Percentiles rank a stretch among this genome's conserved stretches.
Conservation (phyloP, 1,140 invertebrate genomes). For the Augochlora pura region DNA sequence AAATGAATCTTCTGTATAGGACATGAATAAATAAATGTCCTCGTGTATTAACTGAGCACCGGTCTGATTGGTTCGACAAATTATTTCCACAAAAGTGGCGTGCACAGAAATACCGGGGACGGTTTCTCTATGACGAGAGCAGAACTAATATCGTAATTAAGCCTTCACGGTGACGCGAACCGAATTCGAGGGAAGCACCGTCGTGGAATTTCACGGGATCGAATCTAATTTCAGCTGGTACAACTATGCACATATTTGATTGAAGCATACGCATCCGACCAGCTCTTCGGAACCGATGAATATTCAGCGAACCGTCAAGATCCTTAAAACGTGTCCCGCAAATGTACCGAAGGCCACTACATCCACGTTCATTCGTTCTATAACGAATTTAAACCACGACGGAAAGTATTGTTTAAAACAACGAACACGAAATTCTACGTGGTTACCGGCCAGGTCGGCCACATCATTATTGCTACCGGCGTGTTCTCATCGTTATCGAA, state of each 20-base stretch:
- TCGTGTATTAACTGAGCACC: neutral
- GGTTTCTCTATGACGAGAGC: neutral
- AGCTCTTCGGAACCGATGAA: slow-evolving; percentile 7
- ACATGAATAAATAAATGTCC: no score
- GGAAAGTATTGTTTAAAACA: no score
- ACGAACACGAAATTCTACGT: neutral
- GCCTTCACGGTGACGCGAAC: neutral
- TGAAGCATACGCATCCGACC: neutral
- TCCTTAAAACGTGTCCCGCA: slow-evolving; percentile 8
- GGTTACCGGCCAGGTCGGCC: no score
- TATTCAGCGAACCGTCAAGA: slow-evolving; percentile 12
- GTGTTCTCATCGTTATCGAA: no score
- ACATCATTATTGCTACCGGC: no score
- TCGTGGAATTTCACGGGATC: slow-evolving; percentile 2
- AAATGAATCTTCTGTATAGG: no score
- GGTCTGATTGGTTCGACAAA: neutral
- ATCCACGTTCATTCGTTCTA: no score
- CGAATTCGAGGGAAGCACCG: neutral
- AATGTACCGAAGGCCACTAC: neutral
- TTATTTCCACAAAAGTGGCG: neutral
- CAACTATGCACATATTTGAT: slow-evolving; percentile 15
- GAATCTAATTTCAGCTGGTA: slow-evolving; percentile 6
- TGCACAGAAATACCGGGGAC: neutral
- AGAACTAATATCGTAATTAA: slow-evolving; percentile 11
- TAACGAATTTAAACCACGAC: neutral